A percentile compares a stretch with the other conserved stretches of the same genome.
Conservation (phyloP, 1,140 invertebrate species). For the Drosophila pachea region DNA sequence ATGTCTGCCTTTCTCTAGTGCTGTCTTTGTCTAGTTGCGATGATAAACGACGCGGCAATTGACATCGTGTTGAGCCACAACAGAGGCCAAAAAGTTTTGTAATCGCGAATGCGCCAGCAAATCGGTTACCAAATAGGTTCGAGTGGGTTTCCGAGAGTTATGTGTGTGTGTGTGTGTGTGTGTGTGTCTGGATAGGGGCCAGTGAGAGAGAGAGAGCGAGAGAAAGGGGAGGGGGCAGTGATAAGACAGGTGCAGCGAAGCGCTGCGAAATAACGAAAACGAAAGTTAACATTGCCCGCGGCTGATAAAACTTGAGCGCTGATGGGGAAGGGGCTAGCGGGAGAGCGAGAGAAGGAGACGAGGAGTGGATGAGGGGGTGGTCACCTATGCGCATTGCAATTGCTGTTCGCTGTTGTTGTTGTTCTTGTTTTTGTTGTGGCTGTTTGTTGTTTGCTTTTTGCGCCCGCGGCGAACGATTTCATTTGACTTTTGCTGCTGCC, state of each 20-base stretch:
- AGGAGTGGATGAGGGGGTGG: not conserved
- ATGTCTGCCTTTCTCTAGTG: not conserved
- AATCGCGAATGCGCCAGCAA: conserved; percentile 32
- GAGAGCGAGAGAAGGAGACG: not conserved
- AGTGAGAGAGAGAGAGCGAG: not conserved
- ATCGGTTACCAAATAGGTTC: conserved; percentile 35
- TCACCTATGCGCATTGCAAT: conserved; percentile 31
- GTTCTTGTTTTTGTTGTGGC: conserved; percentile 28
- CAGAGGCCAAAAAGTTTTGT: conserved; percentile 28
- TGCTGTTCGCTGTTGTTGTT: conserved; percentile 24
- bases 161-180: not conserved
- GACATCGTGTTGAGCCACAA: conserved; percentile 49
- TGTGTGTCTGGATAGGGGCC: not conserved
- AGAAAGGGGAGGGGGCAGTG: not conserved
- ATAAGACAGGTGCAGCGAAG: conserved; percentile 40
- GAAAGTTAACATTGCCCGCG: conserved; percentile 38
- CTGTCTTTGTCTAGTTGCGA: not conserved
- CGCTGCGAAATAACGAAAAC: conserved; percentile 30
- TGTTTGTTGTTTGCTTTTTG: conserved; percentile 48
- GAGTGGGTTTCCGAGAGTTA: conserved; percentile 20
- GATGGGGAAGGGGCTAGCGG: not conserved
- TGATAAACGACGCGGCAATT: conserved; percentile 56
- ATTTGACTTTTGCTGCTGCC: conserved; percentile 48
- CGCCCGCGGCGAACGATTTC: conserved; percentile 53
- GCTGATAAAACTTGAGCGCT: conserved; percentile 32